Evolutionary conservation across 2,113 vertebrate species (phyloP).

Genomic region (Ia io): DNA sequence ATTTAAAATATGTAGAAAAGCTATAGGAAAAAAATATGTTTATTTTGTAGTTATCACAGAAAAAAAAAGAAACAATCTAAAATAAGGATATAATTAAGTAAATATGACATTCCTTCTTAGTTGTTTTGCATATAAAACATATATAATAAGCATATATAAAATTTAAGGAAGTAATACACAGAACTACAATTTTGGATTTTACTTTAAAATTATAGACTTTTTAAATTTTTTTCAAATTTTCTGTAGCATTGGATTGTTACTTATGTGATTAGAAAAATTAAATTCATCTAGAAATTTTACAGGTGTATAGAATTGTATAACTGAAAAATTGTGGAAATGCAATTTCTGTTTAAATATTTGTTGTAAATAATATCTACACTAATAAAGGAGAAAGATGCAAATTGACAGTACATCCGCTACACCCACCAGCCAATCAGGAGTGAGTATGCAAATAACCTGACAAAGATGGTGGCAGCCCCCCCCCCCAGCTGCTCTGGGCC

Average conservation of each 20-base stretch:
- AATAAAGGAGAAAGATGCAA: too few relatives aligned
- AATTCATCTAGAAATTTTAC: neutral
- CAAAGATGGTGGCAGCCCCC: too few relatives aligned
- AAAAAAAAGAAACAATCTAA: neutral
- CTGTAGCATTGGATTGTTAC: neutral
- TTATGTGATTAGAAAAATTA: neutral
- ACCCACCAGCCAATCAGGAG: too few relatives aligned
- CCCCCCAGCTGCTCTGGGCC: too few relatives aligned
- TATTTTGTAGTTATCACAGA: neutral
- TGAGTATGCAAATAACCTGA: too few relatives aligned
- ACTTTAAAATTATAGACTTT: neutral
- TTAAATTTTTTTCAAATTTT: neutral
- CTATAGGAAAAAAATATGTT: neutral
- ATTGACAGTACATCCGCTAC: too few relatives aligned
- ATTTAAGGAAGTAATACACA: neutral
- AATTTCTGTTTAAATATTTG: neutral
- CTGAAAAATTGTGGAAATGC: neutral
- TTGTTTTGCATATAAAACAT: neutral
- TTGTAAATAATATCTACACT: neutral
- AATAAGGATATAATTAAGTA: neutral
- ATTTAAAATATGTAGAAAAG: neutral
- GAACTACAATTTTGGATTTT: neutral
- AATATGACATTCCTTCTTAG: neutral
- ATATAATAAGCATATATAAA: neutral
- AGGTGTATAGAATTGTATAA: neutral